Base-by-base conservation (phyloP, 1,140 invertebrate species). In the Wiebesia pumilae region DNA sequence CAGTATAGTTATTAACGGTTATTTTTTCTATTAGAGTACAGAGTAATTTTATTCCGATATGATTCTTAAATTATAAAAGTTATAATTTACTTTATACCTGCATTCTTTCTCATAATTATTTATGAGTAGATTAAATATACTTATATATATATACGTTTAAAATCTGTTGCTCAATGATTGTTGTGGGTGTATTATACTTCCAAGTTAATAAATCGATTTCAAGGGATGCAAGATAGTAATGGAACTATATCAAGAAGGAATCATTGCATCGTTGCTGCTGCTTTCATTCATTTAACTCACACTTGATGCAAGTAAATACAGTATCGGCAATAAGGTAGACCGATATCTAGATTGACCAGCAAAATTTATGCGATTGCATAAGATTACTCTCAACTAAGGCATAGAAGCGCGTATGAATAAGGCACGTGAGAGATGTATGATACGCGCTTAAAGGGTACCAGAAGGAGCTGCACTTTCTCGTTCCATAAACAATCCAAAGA, bases 351-450 rank as follows among this genome's bases (percentile, higher is more conserved):
- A 27, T n/a, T 47, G 43, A 30, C 75, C n/a, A 19, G 0, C n/a
- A 19, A 40, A 65, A 83, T 83, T 83, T 84, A 77, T 62, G 54
- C 54, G 51, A 51, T 84, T 77, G 67, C 51, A 84, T 75, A 77
- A 77, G 71, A 84, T 84, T 71, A n/a, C n/a, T n/a, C n/a, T n/a
- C n/a, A n/a, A n/a, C n/a, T n/a, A 77, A 62, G 62, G 81, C 12
- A 14, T 21, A 16, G 40, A 69, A 12, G 40, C n/a, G 80, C 21
- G 43, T 73, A 54, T 40, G 69, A 73, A 58, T 54, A 47, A 47
- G 65, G 40, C 40, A 47, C 19, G 14, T 69, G 21, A 62, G 47
- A 54, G 27, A 54, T 19, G 54, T n/a, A 7, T 0, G 38, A 73
- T 73, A 35, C 38, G 35, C 35, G 40, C n/a, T 69, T 69, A 71